These are phyloP conservation scores for Lepus americanus DNA, from an alignment of 2,113 vertebrate species.

Conservation along the genomic window DNA sequence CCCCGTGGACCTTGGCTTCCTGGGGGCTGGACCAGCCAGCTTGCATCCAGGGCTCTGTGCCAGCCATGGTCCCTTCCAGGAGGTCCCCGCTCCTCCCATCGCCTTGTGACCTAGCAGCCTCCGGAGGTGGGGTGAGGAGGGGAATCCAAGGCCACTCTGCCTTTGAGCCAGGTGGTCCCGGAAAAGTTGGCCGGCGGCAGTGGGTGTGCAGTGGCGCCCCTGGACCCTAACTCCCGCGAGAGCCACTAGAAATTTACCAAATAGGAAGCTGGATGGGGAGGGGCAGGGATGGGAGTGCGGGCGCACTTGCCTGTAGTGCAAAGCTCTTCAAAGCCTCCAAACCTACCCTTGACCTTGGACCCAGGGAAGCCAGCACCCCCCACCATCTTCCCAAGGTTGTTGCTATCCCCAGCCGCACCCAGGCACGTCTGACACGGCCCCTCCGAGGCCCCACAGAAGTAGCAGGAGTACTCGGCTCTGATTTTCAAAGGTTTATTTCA, in stretches of 20 bases:
- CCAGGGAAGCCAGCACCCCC: not conserved
- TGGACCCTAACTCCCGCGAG: too few relatives aligned
- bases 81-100: not conserved
- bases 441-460: slow-evolving; percentile 23
- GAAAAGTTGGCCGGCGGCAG: not conserved
- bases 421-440: not conserved
- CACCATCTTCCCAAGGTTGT: not conserved
- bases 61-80: not conserved
- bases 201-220: too few relatives aligned
- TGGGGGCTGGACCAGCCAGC: not conserved
- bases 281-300: not conserved
- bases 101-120: too few relatives aligned
- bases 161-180: not conserved
- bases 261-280: not conserved
- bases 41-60: not conserved
- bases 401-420: not conserved
- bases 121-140: too few relatives aligned
- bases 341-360: not conserved
- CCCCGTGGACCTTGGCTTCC: not conserved
- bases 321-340: not conserved
- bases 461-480: slow-evolving; percentile 51
- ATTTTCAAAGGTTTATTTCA: slow-evolving; percentile 83
- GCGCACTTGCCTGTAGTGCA: fast-evolving
- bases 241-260: not conserved
- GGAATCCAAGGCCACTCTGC: not conserved